These are phyloP conservation scores for Phalacrocorax carbo DNA, from an alignment of 2,113 vertebrate genomes.

Conservation along the genomic window DNA sequence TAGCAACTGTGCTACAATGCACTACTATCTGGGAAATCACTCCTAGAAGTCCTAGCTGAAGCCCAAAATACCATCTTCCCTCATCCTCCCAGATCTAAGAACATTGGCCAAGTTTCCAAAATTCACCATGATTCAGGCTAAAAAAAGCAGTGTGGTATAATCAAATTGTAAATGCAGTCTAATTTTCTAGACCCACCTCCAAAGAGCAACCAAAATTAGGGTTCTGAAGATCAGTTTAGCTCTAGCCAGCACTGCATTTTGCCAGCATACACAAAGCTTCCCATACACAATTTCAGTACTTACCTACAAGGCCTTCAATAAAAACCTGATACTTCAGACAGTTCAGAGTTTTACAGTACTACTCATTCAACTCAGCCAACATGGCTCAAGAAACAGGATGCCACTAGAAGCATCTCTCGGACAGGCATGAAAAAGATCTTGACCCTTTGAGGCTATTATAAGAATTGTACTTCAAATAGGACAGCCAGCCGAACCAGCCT, in stretches of 20 bases:
- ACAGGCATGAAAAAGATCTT: background rate
- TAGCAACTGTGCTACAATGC: background rate
- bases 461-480: background rate
- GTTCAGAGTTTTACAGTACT: background rate
- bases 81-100: background rate
- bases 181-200: background rate
- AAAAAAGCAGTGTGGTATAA: background rate
- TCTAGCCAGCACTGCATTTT: background rate
- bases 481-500: background rate
- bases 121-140: background rate
- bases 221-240: background rate
- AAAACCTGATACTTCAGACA: background rate
- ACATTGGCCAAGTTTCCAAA: background rate
- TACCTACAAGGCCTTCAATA: background rate
- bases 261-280: background rate
- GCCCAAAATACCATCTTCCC: background rate
- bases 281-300: background rate
- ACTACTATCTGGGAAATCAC: background rate
- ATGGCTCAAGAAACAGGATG: background rate
- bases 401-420: background rate
- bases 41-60: background rate
- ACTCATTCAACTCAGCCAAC: background rate
- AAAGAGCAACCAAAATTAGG: slow-evolving; percentile 10
- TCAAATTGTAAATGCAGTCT: background rate
- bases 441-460: background rate